Evolutionary conservation across 1,140 invertebrate species (phyloP).

Genomic region (Musca domestica): DNA sequence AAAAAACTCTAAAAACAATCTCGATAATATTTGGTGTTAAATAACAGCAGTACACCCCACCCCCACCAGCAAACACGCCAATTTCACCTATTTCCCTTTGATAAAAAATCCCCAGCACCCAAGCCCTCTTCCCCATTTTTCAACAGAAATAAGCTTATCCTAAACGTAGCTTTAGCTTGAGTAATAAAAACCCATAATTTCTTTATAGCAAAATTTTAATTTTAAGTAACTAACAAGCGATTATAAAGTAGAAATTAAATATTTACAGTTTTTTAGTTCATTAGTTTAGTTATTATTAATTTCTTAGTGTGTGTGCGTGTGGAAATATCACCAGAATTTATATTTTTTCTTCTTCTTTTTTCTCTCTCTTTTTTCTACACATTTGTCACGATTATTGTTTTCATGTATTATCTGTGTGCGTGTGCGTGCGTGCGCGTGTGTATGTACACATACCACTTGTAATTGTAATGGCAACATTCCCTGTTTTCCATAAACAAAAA

Average conservation of each 20-base stretch:
- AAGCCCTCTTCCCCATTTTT: neutral
- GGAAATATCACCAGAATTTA: neutral
- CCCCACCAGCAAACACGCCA: neutral
- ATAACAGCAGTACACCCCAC: neutral
- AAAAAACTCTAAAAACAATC: conserved; percentile 7
- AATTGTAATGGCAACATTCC: too few species aligned
- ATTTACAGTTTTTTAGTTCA: neutral
- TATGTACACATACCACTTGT: too few species aligned
- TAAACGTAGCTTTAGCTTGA: conserved; percentile 21
- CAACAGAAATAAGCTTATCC: conserved; percentile 4
- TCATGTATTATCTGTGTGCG: too few species aligned
- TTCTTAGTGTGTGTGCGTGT: too few species aligned
- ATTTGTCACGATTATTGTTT: neutral
- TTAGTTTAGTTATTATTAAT: conserved; percentile 8
- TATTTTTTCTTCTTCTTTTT: neutral
- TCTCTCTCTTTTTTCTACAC: neutral
- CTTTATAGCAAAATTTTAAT: neutral
- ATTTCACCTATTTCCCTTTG: too few species aligned
- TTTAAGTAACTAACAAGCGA: conserved; percentile 13
- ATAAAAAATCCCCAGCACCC: too few species aligned
- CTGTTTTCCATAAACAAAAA: neutral
- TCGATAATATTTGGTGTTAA: neutral
- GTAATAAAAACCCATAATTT: neutral
- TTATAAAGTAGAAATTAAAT: neutral
- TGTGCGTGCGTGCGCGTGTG: too few species aligned